Evolutionary conservation across 2,888 invertebrate species (phyloP).

Genomic region (Ametastegia equiseti): DNA sequence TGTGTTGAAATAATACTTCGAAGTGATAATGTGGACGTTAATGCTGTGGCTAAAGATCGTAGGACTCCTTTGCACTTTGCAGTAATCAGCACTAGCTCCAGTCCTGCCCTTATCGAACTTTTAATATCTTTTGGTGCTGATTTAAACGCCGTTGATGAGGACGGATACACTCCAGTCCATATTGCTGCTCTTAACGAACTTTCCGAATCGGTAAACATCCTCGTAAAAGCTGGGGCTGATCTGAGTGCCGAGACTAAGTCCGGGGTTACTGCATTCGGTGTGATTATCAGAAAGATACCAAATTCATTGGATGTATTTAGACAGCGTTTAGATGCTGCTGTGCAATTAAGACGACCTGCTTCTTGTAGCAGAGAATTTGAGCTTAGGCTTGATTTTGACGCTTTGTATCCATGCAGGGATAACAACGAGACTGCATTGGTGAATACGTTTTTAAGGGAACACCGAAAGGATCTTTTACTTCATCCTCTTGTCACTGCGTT

Average conservation of each 20-base stretch:
- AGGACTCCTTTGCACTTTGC: slow-evolving; percentile 75
- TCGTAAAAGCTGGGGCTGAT: slow-evolving; percentile 76
- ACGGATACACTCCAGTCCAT: slow-evolving; percentile 75
- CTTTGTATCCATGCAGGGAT: slow-evolving; percentile 71
- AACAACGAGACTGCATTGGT: slow-evolving; percentile 75
- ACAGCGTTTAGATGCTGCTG: slow-evolving; percentile 74
- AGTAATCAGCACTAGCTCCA: slow-evolving; percentile 72
- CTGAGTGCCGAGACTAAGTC: slow-evolving; percentile 75
- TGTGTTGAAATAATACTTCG: slow-evolving; percentile 70
- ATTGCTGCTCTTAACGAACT: slow-evolving; percentile 76
- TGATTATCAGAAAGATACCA: slow-evolving; percentile 75
- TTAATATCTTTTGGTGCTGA: slow-evolving; percentile 68
- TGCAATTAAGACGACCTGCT: slow-evolving; percentile 69
- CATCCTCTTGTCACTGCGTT: slow-evolving; percentile 77
- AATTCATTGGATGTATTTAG: slow-evolving; percentile 74
- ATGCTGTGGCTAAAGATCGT: slow-evolving; percentile 71
- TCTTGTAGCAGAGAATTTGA: slow-evolving; percentile 72
- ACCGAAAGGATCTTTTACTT: slow-evolving; percentile 74
- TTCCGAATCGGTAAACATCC: slow-evolving; percentile 74
- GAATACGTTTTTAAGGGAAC: slow-evolving; percentile 75
- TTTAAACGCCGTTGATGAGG: slow-evolving; percentile 72
- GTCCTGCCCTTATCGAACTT: slow-evolving; percentile 68
- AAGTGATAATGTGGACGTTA: slow-evolving; percentile 69
- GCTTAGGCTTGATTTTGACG: slow-evolving; percentile 71
- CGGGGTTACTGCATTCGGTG: slow-evolving; percentile 74